Evolutionary conservation across 2,797 vertebrate genomes (phyloP).

Genomic region (Pachyuromys duprasi): DNA sequence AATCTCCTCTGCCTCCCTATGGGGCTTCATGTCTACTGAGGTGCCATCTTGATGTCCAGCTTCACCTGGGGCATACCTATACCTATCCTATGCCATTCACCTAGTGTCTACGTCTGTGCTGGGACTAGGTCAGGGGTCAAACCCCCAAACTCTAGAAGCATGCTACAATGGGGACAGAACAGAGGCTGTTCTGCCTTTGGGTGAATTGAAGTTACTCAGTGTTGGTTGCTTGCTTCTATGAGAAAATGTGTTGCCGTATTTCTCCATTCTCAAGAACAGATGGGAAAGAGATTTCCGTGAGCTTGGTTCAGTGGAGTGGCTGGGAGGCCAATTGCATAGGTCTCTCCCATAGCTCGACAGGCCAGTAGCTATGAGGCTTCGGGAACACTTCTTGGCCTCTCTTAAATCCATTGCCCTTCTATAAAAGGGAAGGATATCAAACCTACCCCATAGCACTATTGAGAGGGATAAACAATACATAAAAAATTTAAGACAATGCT

Average conservation of each 20-base stretch:
- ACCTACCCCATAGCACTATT: not conserved
- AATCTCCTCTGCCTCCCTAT: not conserved
- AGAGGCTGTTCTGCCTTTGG: not conserved
- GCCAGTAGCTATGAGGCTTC: not conserved
- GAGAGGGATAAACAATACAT: not conserved
- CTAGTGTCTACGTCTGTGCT: not conserved
- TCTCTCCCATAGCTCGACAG: not conserved
- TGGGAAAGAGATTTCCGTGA: not conserved
- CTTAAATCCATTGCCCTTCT: conserved; percentile 11
- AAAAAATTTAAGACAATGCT: conserved; percentile 1
- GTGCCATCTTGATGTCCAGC: not conserved
- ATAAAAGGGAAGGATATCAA: not conserved
- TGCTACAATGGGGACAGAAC: not conserved
- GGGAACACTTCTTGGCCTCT: not conserved
- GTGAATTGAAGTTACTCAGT: not conserved
- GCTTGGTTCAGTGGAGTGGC: not conserved
- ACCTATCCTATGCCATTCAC: not conserved
- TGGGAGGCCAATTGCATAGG: not conserved
- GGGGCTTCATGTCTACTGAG: not conserved
- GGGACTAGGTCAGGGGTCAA: not conserved
- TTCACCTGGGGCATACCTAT: not conserved
- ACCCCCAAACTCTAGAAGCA: not conserved
- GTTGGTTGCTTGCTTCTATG: not conserved
- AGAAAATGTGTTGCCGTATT: not conserved
- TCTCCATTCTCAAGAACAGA: not conserved